Evolutionary conservation across 2,888 invertebrate genomes (phyloP).

Genomic region (Caenorhabditis drosophilae): DNA sequence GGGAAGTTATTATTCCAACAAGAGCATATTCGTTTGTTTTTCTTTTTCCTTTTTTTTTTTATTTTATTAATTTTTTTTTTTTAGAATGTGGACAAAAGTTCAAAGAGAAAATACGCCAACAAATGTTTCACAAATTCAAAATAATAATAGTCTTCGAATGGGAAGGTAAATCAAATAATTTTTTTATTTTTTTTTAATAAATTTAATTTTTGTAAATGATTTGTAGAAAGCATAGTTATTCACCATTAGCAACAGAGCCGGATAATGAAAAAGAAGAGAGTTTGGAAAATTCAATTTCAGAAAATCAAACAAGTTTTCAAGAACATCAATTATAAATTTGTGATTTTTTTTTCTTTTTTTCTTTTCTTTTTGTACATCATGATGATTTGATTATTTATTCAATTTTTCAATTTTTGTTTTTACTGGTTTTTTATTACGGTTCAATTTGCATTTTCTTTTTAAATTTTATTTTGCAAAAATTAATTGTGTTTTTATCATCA

Average conservation of each 20-base stretch:
- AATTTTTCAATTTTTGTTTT: too few species aligned
- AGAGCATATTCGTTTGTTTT: slow-evolving; percentile 39
- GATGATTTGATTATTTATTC: too few species aligned
- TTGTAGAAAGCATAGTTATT: slow-evolving; percentile 28
- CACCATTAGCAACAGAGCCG: slow-evolving; percentile 45
- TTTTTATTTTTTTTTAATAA: neutral
- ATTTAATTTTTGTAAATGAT: too few species aligned
- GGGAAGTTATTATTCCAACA: slow-evolving; percentile 59
- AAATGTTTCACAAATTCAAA: slow-evolving; percentile 39
- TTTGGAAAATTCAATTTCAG: slow-evolving; percentile 14
- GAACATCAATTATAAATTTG: slow-evolving; percentile 16
- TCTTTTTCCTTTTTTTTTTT: too few species aligned
- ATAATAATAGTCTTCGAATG: slow-evolving; percentile 21
- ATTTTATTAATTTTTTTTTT: neutral
- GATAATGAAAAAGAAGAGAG: slow-evolving; percentile 17
- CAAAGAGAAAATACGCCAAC: slow-evolving; percentile 36
- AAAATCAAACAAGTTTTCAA: slow-evolving; percentile 10
- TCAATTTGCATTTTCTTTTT: too few species aligned
- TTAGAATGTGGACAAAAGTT: slow-evolving; percentile 36
- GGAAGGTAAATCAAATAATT: slow-evolving; percentile 12
- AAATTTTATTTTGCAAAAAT: too few species aligned
- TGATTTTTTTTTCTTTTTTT: neutral
- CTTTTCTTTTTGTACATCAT: too few species aligned
- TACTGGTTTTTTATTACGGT: too few species aligned
- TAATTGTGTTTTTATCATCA: neutral